phyloP scores from a whole-genome alignment of 2,797 vertebrate species.

The Tragopan temminckii region DNA sequence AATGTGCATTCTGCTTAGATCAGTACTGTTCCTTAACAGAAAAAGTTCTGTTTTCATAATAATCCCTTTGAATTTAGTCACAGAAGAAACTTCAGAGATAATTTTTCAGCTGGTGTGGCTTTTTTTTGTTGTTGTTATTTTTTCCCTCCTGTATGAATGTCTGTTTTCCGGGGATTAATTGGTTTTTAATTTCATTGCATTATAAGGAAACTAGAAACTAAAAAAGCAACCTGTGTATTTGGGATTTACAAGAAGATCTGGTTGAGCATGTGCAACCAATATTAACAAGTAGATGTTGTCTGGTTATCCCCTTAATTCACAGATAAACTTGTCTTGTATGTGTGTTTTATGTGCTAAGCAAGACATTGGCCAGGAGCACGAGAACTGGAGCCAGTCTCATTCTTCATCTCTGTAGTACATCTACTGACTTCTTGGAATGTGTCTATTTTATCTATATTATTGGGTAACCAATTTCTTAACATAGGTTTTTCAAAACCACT shows the following conservation, averaged over 20 bases:
- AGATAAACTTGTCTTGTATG: not conserved
- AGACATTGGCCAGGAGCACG: not conserved
- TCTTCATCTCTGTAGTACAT: slow-evolving; percentile 6
- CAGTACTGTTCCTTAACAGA: not conserved
- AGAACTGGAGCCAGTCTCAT: not conserved
- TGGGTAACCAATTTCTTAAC: not conserved
- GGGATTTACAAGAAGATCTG: not conserved
- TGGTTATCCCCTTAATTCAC: not conserved
- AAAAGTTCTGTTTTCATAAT: slow-evolving; percentile 10
- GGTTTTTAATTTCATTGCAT: not conserved
- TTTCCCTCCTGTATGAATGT: not conserved
- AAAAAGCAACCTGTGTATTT: not conserved
- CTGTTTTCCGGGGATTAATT: not conserved
- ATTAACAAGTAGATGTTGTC: not conserved
- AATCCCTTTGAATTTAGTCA: slow-evolving; percentile 11
- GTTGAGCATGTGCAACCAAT: not conserved
- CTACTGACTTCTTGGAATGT: not conserved
- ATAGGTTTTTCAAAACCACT: not conserved
- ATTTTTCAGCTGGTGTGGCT: not conserved
- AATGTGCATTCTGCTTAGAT: slow-evolving; percentile 16
- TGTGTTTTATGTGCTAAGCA: not conserved
- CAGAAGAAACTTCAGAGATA: slow-evolving; percentile 21
- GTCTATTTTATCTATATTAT: not conserved
- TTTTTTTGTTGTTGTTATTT: not conserved
- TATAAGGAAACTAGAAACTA: not conserved